Percentiles rank a stretch among this genome's conserved stretches.
phyloP scores from a whole-genome alignment of 2,797 vertebrate genomes.

The Anolis apletophallus region DNA sequence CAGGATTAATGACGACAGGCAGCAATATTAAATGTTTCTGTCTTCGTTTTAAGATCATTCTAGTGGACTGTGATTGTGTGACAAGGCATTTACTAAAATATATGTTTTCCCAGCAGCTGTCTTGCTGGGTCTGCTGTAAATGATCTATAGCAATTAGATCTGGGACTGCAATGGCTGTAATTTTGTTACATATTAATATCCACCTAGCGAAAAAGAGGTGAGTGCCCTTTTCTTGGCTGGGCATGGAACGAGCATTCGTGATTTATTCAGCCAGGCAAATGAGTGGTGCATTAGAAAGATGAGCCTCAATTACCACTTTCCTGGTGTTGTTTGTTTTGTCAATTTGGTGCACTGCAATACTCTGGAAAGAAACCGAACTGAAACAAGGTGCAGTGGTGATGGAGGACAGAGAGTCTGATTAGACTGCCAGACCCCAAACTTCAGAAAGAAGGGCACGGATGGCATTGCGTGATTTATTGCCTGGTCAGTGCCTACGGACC shows the following conservation, averaged over 20 bases:
- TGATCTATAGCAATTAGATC: slow-evolving; percentile 72
- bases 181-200: slow-evolving; percentile 78
- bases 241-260: slow-evolving; percentile 50
- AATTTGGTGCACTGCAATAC: slow-evolving; percentile 55
- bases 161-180: slow-evolving; percentile 69
- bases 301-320: neutral
- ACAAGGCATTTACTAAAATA: slow-evolving; percentile 33
- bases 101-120: slow-evolving; percentile 68
- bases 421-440: neutral
- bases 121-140: slow-evolving; percentile 70
- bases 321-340: slow-evolving; percentile 12
- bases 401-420: neutral
- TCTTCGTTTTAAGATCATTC: slow-evolving; percentile 64
- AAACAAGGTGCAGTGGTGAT: slow-evolving; percentile 18
- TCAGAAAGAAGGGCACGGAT: slow-evolving; percentile 12
- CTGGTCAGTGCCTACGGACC: neutral
- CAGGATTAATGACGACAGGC: slow-evolving; percentile 63
- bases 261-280: slow-evolving; percentile 47
- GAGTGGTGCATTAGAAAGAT: slow-evolving; percentile 8
- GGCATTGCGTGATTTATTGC: neutral
- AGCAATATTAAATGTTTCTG: slow-evolving; percentile 53
- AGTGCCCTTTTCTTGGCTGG: slow-evolving; percentile 69
- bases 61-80: slow-evolving; percentile 33
- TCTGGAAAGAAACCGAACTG: slow-evolving; percentile 47
- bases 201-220: slow-evolving; percentile 71